phyloP scores from a whole-genome alignment of 2,797 vertebrate genomes.

The Pipistrellus pygmaeus region DNA sequence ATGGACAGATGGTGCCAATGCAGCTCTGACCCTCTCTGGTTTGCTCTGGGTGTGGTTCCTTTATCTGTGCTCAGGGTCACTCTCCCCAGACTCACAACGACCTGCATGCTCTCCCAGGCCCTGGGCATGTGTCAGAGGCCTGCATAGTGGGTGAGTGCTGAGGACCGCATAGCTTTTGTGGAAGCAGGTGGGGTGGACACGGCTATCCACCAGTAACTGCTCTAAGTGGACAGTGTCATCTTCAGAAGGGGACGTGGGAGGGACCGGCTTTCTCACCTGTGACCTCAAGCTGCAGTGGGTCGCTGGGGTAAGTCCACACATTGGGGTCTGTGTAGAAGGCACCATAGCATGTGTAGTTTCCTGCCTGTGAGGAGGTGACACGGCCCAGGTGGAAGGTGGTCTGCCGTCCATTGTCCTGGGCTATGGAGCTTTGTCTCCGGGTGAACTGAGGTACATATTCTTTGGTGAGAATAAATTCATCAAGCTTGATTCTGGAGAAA shows the following conservation, averaged over 20 bases:
- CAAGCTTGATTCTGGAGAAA: rapidly evolving
- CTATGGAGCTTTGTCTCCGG: rapidly evolving
- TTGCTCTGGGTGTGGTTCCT: no score
- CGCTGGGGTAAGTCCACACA: neutral
- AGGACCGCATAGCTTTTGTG: neutral
- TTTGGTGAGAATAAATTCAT: neutral
- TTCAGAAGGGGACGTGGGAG: neutral
- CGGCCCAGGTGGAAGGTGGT: neutral
- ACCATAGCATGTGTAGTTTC: neutral
- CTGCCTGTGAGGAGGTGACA: neutral
- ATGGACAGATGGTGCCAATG: no score
- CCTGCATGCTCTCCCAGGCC: neutral
- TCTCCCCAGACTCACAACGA: neutral
- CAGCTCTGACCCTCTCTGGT: no score
- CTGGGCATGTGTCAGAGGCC: neutral
- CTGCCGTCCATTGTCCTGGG: rapidly evolving
- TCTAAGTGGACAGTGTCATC: neutral
- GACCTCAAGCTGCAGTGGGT: neutral
- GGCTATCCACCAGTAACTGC: neutral
- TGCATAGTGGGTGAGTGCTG: neutral
- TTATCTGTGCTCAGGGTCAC: neutral
- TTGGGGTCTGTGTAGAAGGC: rapidly evolving
- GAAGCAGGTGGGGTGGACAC: neutral
- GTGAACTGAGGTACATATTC: neutral
- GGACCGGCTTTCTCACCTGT: neutral